Base-by-base conservation (phyloP, 2,888 invertebrate genomes). In the Chironomus tentans region DNA sequence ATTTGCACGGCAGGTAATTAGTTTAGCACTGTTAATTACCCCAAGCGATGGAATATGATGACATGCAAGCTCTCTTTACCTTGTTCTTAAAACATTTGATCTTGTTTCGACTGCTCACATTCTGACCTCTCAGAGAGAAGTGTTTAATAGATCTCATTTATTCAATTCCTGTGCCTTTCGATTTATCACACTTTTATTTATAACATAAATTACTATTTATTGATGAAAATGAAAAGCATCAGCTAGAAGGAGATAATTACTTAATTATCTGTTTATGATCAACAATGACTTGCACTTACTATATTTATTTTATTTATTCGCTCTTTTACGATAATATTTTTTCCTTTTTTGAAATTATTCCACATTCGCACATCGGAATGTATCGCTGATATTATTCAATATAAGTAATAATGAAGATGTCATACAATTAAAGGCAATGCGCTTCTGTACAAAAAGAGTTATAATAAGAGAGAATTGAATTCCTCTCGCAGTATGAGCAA, bases 1-100 rank as follows among this genome's bases (percentile, higher is more conserved):
- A 56, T 56, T 70, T 50, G 70, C 71, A 56, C 71, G 71, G 71
- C 71, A 73, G 28, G 72, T 73, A 73, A 73, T 73, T 73, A 73
- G 72, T 73, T 73, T 61, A 62, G 56, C 72, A 28, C 61, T 70
- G 46, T 71, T 71, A 71, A 71, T 71, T 71, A 71, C 71, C 65
- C 10, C 24, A 65, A 65, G 24, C 21, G 21, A 21, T 65, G 65
- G 24, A 21, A 65, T 65, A 22, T 65, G 65, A 65, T 65, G 65
- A 65, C 65, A 65, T 65, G 65, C 65, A 65, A 65, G 65, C 65
- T 21, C 21, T 15, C 3, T 56, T 56, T 56, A 56, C n/a, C n/a
- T 56, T 56, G 18, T n/a, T 56, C 56, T 56, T 56, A 56, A 56
- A 56, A 18, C 38, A 38, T 38, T 38, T 38, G 38, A 38, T 38